Evolutionary conservation across 2,888 invertebrate species (phyloP).

Genomic region (Phyllotreta striolata): DNA sequence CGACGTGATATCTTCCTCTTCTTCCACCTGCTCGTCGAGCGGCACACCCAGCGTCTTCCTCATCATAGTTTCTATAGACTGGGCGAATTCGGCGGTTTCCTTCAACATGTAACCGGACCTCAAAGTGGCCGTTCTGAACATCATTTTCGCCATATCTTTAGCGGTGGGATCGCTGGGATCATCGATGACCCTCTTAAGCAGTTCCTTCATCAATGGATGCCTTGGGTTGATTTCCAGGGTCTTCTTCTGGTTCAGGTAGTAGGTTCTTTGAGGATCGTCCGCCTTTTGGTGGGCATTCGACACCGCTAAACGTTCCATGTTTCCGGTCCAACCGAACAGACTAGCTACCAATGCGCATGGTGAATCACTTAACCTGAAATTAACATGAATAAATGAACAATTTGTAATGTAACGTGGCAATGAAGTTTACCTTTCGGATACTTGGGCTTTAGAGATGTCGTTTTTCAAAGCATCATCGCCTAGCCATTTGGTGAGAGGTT

Average conservation of each 20-base stretch:
- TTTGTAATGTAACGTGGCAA: background rate
- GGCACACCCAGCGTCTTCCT: slow-evolving; percentile 79
- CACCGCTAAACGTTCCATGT: slow-evolving; percentile 96
- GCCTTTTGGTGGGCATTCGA: slow-evolving; percentile 97
- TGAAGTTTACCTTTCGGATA: slow-evolving; percentile 75
- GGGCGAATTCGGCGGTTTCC: slow-evolving; percentile 88
- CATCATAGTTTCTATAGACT: slow-evolving; percentile 91
- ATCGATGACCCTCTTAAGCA: slow-evolving; percentile 81
- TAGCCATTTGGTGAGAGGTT: slow-evolving; percentile 92
- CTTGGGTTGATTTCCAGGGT: slow-evolving; percentile 96
- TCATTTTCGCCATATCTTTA: slow-evolving; percentile 84
- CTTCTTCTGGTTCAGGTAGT: slow-evolving; percentile 94
- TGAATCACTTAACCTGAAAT: slow-evolving; percentile 74
- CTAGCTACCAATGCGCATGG: slow-evolving; percentile 97
- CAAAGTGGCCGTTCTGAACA: slow-evolving; percentile 92
- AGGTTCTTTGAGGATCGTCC: slow-evolving; percentile 88
- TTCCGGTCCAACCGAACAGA: slow-evolving; percentile 98
- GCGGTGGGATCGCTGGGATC: slow-evolving; percentile 81
- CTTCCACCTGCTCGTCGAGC: slow-evolving; percentile 71
- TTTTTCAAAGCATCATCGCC: slow-evolving; percentile 80
- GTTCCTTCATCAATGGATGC: slow-evolving; percentile 93
- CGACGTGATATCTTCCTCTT: slow-evolving; percentile 61
- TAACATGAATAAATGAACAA: background rate
- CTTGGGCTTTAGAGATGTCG: slow-evolving; percentile 77
- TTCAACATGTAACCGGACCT: slow-evolving; percentile 91